Conservation (phyloP, 2,113 vertebrate genomes). For the Poeciliopsis occidentalis region DNA sequence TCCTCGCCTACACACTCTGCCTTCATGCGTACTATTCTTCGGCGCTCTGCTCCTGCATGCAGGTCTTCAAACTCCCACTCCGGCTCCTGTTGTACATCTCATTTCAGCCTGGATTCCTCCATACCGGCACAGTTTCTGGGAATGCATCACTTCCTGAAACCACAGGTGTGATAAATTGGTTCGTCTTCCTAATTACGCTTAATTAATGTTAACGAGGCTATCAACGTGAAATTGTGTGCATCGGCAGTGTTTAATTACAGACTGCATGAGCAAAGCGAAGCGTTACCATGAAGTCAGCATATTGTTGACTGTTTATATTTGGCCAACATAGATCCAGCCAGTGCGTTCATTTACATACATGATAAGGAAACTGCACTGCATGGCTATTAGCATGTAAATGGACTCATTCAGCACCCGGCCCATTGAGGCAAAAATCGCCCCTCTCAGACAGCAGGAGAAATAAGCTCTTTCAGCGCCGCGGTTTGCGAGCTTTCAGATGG, state of each 20-base stretch:
- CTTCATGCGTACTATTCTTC: slow-evolving; percentile 19
- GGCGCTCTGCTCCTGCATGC: slow-evolving; percentile 22
- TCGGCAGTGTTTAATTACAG: slow-evolving; percentile 76
- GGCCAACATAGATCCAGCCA: slow-evolving; percentile 51
- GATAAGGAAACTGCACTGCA: slow-evolving; percentile 66
- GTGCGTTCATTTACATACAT: slow-evolving; percentile 72
- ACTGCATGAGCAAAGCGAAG: slow-evolving; percentile 64
- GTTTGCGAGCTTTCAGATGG: slow-evolving; percentile 28
- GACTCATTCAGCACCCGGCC: slow-evolving; percentile 44
- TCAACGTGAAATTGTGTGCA: slow-evolving; percentile 59
- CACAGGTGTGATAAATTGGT: slow-evolving; percentile 59
- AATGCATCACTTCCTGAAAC: slow-evolving; percentile 15
- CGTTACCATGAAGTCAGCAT: slow-evolving; percentile 68
- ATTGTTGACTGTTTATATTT: slow-evolving; percentile 70
- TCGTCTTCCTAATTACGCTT: slow-evolving; percentile 56
- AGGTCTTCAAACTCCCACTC: slow-evolving; percentile 43
- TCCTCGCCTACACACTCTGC: slow-evolving; percentile 52
- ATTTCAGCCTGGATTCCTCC: background rate
- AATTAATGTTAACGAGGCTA: slow-evolving; percentile 73
- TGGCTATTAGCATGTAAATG: slow-evolving; percentile 72
- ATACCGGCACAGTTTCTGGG: background rate
- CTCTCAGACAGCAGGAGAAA: slow-evolving; percentile 39
- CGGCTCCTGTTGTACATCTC: background rate
- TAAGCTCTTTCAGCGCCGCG: slow-evolving; percentile 13
- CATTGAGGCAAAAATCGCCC: slow-evolving; percentile 51